These are phyloP conservation scores for Mesaphorura yosii DNA, from an alignment of 1,140 invertebrate species.

Conservation along the genomic window DNA sequence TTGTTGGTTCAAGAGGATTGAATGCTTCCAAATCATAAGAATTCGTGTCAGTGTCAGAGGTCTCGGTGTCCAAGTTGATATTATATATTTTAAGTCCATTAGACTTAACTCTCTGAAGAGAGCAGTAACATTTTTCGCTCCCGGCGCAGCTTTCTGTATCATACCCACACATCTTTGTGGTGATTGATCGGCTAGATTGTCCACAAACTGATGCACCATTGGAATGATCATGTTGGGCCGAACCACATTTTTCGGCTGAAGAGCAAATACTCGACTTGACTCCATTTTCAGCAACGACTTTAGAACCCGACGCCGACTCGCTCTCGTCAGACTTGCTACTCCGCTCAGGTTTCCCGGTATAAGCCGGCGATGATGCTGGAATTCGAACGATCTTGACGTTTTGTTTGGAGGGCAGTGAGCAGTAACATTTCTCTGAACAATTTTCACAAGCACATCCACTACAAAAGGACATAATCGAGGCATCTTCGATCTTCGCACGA, in stretches of 20 bases:
- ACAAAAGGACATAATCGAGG: constrained; percentile 26
- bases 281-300: no score
- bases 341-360: background rate
- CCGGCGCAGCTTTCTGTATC: constrained; percentile 76
- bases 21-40: constrained; percentile 28
- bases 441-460: constrained; percentile 29
- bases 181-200: no score
- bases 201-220: no score
- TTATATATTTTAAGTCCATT: constrained; percentile 36
- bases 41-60: constrained; percentile 33
- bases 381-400: constrained; percentile 31
- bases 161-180: constrained; percentile 50
- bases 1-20: constrained; percentile 8
- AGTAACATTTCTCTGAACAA: constrained; percentile 60
- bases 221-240: no score
- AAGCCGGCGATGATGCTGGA: constrained; percentile 11
- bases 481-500: no score
- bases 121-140: constrained; percentile 78
- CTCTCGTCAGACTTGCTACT: constrained; percentile 1
- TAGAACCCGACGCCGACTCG: background rate
- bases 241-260: no score
- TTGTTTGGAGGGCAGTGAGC: constrained; percentile 39
- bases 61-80: constrained; percentile 36
- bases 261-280: no score
- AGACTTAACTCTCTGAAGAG: constrained; percentile 34